A percentile compares a stretch with the other conserved stretches of the same genome.
These are phyloP conservation scores for Mus spicilegus DNA, from an alignment of 2,113 vertebrate species.

Conservation along the genomic window DNA sequence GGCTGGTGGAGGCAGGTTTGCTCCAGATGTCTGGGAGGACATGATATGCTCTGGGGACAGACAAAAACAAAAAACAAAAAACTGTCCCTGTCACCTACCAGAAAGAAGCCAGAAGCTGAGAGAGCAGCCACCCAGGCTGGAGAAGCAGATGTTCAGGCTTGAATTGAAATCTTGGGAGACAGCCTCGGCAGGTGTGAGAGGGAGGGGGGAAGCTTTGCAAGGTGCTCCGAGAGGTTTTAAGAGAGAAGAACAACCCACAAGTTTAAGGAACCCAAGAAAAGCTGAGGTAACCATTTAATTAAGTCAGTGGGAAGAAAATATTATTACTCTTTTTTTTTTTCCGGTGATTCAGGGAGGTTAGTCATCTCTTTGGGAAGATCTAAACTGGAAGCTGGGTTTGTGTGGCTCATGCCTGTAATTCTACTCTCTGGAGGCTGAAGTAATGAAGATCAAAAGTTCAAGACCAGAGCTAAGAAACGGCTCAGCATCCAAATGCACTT, in stretches of 20 bases:
- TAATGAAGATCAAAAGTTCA: neutral
- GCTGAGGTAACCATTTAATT: neutral
- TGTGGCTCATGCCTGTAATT: neutral
- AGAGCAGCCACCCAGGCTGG: neutral
- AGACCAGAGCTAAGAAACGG: neutral
- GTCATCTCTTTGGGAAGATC: neutral
- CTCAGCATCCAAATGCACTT: neutral
- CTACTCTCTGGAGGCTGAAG: neutral
- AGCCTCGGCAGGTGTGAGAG: neutral
- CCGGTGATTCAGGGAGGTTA: neutral
- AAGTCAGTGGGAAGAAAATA: neutral
- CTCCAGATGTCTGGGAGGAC: neutral
- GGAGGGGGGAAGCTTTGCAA: neutral
- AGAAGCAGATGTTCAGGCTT: neutral
- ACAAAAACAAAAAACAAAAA: neutral
- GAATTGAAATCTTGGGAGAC: neutral
- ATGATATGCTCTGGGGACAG: neutral
- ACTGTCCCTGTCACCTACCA: neutral
- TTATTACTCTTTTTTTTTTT: neutral
- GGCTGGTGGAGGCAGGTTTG: slow-evolving; percentile 28
- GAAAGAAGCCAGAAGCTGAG: neutral
- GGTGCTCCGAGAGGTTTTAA: neutral
- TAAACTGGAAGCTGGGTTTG: neutral
- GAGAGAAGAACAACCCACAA: neutral
- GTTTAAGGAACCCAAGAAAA: neutral